Conservation (phyloP, 1,140 invertebrate genomes). For the Drosophila pseudoobscura region DNA sequence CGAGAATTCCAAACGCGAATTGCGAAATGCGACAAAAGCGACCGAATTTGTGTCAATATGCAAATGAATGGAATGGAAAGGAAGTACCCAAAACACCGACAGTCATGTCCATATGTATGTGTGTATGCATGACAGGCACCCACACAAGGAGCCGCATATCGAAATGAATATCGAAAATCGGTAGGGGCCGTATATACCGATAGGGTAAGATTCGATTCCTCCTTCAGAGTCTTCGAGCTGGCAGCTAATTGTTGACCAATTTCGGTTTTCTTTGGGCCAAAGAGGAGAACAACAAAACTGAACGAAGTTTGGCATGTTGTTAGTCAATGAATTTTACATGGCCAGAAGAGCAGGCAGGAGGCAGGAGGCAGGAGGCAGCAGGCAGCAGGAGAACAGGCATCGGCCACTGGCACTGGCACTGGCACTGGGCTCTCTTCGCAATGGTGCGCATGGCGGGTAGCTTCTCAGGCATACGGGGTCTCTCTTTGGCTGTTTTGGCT, state of each 20-base stretch:
- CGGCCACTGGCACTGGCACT: too few species aligned
- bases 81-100: slow-evolving; percentile 5
- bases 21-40: too few species aligned
- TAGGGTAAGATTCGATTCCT: background rate
- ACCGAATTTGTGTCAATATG: too few species aligned
- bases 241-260: background rate
- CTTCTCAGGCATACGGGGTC: too few species aligned
- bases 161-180: background rate
- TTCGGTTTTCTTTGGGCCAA: background rate
- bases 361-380: background rate
- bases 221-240: background rate
- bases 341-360: slow-evolving; percentile 17
- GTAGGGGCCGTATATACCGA: too few species aligned
- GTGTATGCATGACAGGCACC: background rate
- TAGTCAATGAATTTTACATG: slow-evolving; percentile 79
- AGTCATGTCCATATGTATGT: background rate
- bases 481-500: background rate
- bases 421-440: too few species aligned
- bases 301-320: slow-evolving; percentile 65
- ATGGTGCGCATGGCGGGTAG: too few species aligned
- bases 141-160: background rate
- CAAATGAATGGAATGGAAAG: too few species aligned
- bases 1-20: too few species aligned
- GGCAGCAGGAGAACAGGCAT: too few species aligned
- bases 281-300: slow-evolving; percentile 35